phyloP scores from a whole-genome alignment of 2,888 invertebrate species.

The Meghimatium bilineatum region DNA sequence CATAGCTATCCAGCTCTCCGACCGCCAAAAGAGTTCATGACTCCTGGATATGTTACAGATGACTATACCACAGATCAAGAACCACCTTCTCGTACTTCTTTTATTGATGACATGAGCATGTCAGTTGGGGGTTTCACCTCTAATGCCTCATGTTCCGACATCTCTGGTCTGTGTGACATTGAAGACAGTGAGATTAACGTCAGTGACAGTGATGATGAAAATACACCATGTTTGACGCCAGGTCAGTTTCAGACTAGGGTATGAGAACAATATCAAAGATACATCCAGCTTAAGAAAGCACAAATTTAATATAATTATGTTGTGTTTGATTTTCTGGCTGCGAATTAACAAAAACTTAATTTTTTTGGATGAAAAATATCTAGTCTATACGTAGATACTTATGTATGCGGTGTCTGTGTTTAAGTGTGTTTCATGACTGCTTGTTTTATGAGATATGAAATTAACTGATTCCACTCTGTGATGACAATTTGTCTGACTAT shows the following conservation, averaged over 20 bases:
- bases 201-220: slow-evolving; percentile 72
- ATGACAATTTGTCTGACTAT: too few relatives aligned
- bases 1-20: slow-evolving; percentile 34
- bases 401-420: too few relatives aligned
- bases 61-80: slow-evolving; percentile 76
- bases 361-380: too few relatives aligned
- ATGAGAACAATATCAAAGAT: slow-evolving; percentile 26
- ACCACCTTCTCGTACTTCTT: slow-evolving; percentile 82
- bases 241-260: slow-evolving; percentile 51
- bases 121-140: slow-evolving; percentile 80
- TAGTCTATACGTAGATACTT: too few relatives aligned
- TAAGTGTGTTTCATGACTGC: too few relatives aligned
- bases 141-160: slow-evolving; percentile 87
- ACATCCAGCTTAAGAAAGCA: not conserved
- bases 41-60: slow-evolving; percentile 61
- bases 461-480: too few relatives aligned
- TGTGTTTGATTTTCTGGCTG: too few relatives aligned
- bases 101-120: slow-evolving; percentile 84
- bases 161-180: slow-evolving; percentile 93
- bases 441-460: too few relatives aligned
- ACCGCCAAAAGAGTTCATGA: slow-evolving; percentile 52
- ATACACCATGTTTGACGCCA: slow-evolving; percentile 54
- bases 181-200: slow-evolving; percentile 81
- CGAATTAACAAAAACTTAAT: too few relatives aligned
- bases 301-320: not conserved